These are phyloP conservation scores for Noctua pronuba DNA, from an alignment of 2,888 invertebrate species.

Conservation along the genomic window DNA sequence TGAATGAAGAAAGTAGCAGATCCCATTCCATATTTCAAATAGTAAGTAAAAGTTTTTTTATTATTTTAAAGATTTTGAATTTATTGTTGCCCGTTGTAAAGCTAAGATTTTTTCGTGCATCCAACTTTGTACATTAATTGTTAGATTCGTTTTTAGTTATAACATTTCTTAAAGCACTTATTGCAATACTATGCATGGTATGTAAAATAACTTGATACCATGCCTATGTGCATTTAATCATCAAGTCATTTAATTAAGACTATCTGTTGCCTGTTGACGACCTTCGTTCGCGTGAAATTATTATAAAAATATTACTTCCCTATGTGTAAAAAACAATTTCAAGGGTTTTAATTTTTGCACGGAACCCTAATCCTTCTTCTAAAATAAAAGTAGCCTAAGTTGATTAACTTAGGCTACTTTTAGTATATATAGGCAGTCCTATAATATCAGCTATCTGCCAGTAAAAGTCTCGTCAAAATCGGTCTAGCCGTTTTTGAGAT, in stretches of 20 bases:
- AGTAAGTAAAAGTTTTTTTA: constrained; percentile 88
- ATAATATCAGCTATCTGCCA: no score
- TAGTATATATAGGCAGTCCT: no score
- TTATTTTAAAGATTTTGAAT: neutral
- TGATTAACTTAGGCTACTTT: no score
- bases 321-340: no score
- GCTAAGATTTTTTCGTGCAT: neutral
- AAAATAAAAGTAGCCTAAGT: no score
- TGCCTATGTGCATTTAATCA: neutral
- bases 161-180: neutral
- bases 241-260: neutral
- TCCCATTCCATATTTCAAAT: constrained; percentile 97
- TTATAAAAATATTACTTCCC: no score
- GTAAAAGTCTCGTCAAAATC: no score
- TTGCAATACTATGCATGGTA: neutral
- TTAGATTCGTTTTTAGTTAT: neutral
- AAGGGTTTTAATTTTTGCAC: no score
- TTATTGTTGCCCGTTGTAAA: neutral
- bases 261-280: no score
- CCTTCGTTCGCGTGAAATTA: no score
- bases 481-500: no score
- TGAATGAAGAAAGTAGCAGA: constrained; percentile 97
- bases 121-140: neutral
- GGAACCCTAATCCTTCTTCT: no score
- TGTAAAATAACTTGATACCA: neutral